Evolutionary conservation across 1,140 invertebrate genomes (phyloP), one percentile per base, ranked within the genome.

Genomic region (Wasmannia auropunctata): DNA sequence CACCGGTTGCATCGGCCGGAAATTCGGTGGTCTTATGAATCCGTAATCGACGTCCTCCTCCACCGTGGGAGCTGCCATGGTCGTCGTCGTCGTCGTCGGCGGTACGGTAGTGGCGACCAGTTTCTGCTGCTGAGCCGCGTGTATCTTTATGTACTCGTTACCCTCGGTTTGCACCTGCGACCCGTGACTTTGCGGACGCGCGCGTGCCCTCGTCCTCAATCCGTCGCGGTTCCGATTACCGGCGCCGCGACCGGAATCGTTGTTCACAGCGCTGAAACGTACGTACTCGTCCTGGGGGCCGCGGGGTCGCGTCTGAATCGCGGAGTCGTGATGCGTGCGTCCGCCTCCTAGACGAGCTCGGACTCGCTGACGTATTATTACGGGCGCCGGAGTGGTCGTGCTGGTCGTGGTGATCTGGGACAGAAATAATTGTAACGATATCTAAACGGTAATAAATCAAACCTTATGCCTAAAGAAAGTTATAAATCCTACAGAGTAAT

Each of bases 241-340:
- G 58, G 88, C 16, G 11, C 58, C 31, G 58, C 80, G 69, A 37
- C 25, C 70, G 31, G 22, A 80, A 62, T 94, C 92, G 63, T 94
- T 92, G 79, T 94, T 95, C 6, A 95, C 92, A 6, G 92, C 93
- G 81, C 93, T 94, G 79, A 95, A 95, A n/a, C 93, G 92, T 2
- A 95, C 95, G 77, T 93, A 95, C 31, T 95, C 95, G 54, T 95
- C 94, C 62, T 94, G 93, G 0, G 92, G 79, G 49, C 93, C 93
- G 8, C 91, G 88, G 8, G 93, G 92, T 25, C 89, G 91, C 0
- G 94, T 95, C 31, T 95, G 95, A 43, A 95, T 88, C 16, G 85
- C 60, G 0, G 95, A 88, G 37, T 95, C 95, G 2, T 91, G 92
- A 40, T 91, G 91, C 19, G 77, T 63, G 1, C 93, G 94, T 4